These are phyloP conservation scores for Cynodonichthys magdalenae DNA, from an alignment of 2,797 vertebrate genomes.

Conservation along the genomic window DNA sequence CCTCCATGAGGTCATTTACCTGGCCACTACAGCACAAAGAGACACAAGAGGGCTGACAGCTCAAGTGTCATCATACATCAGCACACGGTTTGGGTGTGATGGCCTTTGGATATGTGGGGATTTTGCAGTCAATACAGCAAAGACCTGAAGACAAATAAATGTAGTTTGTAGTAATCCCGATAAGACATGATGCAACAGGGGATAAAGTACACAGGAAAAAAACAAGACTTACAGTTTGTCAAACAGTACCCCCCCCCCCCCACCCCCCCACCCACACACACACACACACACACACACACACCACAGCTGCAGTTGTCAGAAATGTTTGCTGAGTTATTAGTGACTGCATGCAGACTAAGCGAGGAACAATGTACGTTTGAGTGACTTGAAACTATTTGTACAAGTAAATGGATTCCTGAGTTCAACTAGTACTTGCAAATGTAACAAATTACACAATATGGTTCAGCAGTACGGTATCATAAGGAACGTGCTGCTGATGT, in stretches of 20 bases:
- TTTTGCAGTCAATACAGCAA: conserved; percentile 41
- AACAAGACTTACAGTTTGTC: conserved; percentile 30
- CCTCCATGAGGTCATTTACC: conserved; percentile 78
- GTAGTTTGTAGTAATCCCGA: conserved; percentile 37
- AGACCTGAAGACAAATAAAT: conserved; percentile 30
- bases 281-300: too few relatives aligned
- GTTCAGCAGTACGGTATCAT: not conserved
- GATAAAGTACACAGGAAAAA: conserved; percentile 18
- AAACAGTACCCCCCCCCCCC: conserved; percentile 15
- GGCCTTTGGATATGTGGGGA: conserved; percentile 19
- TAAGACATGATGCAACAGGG: conserved; percentile 18
- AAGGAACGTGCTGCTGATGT: not conserved
- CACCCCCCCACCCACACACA: too few relatives aligned
- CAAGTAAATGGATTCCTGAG: conserved; percentile 6
- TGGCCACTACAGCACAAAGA: conserved; percentile 64
- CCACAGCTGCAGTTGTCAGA: conserved; percentile 35
- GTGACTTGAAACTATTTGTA: conserved; percentile 17
- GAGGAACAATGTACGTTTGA: conserved; percentile 29
- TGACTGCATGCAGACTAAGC: conserved; percentile 25
- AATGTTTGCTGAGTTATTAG: conserved; percentile 31
- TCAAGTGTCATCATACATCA: conserved; percentile 65
- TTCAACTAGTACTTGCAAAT: conserved; percentile 6
- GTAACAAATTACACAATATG: not conserved
- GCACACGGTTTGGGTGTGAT: conserved; percentile 38
- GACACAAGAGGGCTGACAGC: conserved; percentile 75